Conservation (phyloP, 2,113 vertebrate genomes). For the Gallinago paraguaiae region DNA sequence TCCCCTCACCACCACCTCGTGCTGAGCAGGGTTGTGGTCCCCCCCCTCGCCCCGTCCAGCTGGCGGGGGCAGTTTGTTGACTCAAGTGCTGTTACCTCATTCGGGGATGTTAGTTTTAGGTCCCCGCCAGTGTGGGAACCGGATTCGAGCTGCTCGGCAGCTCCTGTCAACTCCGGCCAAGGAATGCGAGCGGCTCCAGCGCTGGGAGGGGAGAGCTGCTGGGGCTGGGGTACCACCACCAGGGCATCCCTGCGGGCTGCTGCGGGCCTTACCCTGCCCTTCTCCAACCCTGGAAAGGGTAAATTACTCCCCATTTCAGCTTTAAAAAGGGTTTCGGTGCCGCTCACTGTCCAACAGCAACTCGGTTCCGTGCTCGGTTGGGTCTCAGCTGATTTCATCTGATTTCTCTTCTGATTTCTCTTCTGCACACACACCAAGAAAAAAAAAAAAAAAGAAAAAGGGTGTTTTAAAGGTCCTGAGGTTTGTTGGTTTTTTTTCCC, state of each 20-base stretch:
- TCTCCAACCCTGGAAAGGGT: neutral
- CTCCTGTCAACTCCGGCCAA: conserved; percentile 58
- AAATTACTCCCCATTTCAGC: neutral
- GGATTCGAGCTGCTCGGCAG: conserved; percentile 48
- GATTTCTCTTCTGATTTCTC: neutral
- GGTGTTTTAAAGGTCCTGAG: neutral
- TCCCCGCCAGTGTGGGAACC: conserved; percentile 65
- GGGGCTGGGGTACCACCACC: fast-evolving
- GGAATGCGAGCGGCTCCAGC: neutral
- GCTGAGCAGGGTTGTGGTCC: neutral
- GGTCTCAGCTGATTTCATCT: neutral
- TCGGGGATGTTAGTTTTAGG: conserved; percentile 68
- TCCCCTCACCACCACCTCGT: neutral
- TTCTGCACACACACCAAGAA: too few relatives aligned
- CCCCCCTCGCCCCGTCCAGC: neutral
- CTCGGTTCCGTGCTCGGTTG: fast-evolving
- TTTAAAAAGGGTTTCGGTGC: neutral
- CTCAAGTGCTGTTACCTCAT: conserved; percentile 64
- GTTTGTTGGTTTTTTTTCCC: too few relatives aligned
- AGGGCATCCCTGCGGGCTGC: neutral
- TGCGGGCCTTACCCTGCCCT: neutral
- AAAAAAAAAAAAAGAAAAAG: neutral
- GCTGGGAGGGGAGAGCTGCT: neutral
- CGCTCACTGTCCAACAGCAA: neutral
- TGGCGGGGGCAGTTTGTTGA: conserved; percentile 40